Percentiles rank a stretch among this genome's conserved stretches.
These are phyloP conservation scores for Acrobasis suavella DNA, from an alignment of 2,888 invertebrate species.

Conservation along the genomic window DNA sequence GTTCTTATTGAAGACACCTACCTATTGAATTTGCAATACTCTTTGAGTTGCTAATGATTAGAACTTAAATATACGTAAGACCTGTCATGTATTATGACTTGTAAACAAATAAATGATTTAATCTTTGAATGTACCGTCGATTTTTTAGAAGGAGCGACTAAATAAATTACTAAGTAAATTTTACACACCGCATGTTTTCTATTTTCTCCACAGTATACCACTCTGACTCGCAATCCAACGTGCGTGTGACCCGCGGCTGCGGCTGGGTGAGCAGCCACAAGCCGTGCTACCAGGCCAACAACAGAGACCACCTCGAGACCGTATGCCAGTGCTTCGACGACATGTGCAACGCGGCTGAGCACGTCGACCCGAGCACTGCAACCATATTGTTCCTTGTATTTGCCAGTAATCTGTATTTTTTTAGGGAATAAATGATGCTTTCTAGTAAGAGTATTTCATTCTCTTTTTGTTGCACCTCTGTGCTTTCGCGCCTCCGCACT, in stretches of 20 bases:
- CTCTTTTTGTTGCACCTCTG: too few species aligned
- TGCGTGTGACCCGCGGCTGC: conserved; percentile 84
- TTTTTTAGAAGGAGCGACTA: too few species aligned
- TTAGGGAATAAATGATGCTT: conserved; percentile 29
- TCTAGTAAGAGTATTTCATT: too few species aligned
- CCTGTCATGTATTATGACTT: too few species aligned
- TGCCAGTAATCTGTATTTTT: conserved; percentile 44
- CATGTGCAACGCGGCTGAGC: conserved; percentile 79
- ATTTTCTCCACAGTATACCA: conserved; percentile 54
- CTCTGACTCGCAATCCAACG: conserved; percentile 55
- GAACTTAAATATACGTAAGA: too few species aligned
- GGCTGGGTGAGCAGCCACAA: conserved; percentile 81
- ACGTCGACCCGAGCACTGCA: conserved; percentile 38
- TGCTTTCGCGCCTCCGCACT: too few species aligned
- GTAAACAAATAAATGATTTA: too few species aligned
- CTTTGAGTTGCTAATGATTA: too few species aligned
- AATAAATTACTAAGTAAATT: too few species aligned
- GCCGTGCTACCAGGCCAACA: conserved; percentile 82
- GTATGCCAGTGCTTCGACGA: conserved; percentile 84
- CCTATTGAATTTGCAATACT: too few species aligned
- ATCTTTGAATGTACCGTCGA: too few species aligned
- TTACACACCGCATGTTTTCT: neutral
- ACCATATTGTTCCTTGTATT: conserved; percentile 47
- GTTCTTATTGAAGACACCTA: too few species aligned
- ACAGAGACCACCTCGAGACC: conserved; percentile 82